Evolutionary conservation across 2,113 vertebrate species (phyloP).

Genomic region (Corynorhinus townsendii): DNA sequence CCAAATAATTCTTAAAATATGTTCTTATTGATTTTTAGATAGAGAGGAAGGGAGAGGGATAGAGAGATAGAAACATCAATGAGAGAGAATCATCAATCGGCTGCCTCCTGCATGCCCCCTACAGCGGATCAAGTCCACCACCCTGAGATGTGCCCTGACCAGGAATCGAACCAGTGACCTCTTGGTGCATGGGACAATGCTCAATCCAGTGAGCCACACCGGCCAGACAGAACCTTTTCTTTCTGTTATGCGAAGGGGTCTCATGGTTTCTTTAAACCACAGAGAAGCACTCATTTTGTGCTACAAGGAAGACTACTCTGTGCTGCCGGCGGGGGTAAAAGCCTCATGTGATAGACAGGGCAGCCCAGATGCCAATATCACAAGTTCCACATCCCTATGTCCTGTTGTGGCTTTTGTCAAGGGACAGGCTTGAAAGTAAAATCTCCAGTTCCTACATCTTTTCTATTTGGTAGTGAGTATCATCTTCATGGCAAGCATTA

Average conservation of each 20-base stretch:
- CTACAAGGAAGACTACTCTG: not conserved
- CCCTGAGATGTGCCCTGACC: no score
- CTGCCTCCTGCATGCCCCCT: no score
- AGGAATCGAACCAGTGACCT: no score
- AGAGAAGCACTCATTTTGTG: not conserved
- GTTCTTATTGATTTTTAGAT: no score
- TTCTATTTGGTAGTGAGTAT: not conserved
- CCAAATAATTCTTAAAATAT: no score
- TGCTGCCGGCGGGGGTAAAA: not conserved
- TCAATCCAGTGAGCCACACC: no score
- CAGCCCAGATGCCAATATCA: not conserved
- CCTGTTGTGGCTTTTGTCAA: not conserved
- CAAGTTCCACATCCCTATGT: not conserved
- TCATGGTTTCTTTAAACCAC: not conserved
- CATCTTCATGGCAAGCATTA: not conserved
- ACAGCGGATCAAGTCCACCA: no score
- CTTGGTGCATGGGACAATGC: no score
- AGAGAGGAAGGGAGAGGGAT: no score
- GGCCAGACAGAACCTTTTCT: slow-evolving; percentile 55
- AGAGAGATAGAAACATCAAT: no score
- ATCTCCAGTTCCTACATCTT: not conserved
- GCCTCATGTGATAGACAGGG: not conserved
- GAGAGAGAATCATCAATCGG: no score
- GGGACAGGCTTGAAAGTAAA: slow-evolving; percentile 17
- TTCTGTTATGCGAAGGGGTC: not conserved